phyloP scores from a whole-genome alignment of 1,140 invertebrate species.

The Brachionus rotundiformis region DNA sequence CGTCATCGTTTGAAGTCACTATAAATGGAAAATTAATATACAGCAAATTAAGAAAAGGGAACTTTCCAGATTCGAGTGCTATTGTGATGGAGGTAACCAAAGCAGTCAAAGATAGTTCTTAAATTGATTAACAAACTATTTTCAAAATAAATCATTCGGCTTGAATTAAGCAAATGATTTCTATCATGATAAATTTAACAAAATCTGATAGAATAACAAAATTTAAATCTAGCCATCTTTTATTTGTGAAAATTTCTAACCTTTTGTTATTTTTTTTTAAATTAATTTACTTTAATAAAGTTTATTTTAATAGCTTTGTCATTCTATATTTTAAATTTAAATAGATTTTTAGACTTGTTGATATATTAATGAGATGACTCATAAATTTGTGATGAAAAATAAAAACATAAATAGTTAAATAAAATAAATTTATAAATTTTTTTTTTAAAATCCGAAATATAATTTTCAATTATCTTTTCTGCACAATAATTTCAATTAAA shows the following conservation, averaged over 20 bases:
- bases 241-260: neutral
- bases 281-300: too few relatives aligned
- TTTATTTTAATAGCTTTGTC: too few relatives aligned
- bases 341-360: too few relatives aligned
- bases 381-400: too few relatives aligned
- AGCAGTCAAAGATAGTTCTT: neutral
- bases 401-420: too few relatives aligned
- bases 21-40: slow-evolving; percentile 28
- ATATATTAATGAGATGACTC: too few relatives aligned
- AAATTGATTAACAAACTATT: neutral
- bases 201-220: neutral
- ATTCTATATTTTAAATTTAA: too few relatives aligned
- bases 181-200: neutral
- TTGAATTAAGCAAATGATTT: neutral
- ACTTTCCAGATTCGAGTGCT: neutral
- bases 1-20: slow-evolving; percentile 36
- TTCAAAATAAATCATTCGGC: neutral
- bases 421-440: too few relatives aligned
- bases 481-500: too few relatives aligned
- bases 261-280: too few relatives aligned
- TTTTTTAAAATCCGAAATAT: too few relatives aligned
- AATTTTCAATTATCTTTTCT: too few relatives aligned
- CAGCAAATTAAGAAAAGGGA: slow-evolving; percentile 8
- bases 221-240: neutral
- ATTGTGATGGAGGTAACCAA: slow-evolving; percentile 13